These are phyloP conservation scores for Colletes gigas DNA, from an alignment of 1,140 invertebrate species.

Conservation along the genomic window DNA sequence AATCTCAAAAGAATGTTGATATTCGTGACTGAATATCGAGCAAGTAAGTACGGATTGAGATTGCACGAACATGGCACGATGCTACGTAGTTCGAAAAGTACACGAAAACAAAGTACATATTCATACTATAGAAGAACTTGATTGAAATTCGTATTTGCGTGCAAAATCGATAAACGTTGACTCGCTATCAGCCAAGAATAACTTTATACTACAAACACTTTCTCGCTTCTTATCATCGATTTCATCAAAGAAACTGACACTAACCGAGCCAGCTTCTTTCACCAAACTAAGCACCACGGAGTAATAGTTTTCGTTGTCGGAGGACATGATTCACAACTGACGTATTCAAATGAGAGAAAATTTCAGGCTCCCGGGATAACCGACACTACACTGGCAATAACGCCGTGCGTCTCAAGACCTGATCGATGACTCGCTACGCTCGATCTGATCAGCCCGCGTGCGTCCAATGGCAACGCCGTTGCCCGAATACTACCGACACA, in stretches of 20 bases:
- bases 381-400: background rate
- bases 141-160: conserved; percentile 18
- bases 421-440: too few species aligned
- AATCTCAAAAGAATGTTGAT: background rate
- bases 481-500: too few species aligned
- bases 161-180: conserved; percentile 37
- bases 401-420: background rate
- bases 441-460: too few species aligned
- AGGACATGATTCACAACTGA: conserved; percentile 43
- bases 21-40: background rate
- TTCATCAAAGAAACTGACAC: conserved; percentile 11
- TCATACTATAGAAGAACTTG: too few species aligned
- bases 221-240: background rate
- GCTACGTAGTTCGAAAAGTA: background rate
- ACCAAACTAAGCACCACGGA: conserved; percentile 79
- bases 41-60: background rate
- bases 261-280: conserved; percentile 79
- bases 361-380: background rate
- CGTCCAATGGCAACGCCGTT: conserved; percentile 27
- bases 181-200: conserved; percentile 12
- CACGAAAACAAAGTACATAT: background rate
- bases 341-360: background rate
- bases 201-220: background rate
- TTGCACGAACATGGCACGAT: too few species aligned
- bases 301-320: conserved; percentile 80